Percentiles rank a stretch among this genome's conserved stretches.
These are phyloP conservation scores for Mustela lutreola DNA, from an alignment of 2,113 vertebrate genomes.

Conservation along the genomic window DNA sequence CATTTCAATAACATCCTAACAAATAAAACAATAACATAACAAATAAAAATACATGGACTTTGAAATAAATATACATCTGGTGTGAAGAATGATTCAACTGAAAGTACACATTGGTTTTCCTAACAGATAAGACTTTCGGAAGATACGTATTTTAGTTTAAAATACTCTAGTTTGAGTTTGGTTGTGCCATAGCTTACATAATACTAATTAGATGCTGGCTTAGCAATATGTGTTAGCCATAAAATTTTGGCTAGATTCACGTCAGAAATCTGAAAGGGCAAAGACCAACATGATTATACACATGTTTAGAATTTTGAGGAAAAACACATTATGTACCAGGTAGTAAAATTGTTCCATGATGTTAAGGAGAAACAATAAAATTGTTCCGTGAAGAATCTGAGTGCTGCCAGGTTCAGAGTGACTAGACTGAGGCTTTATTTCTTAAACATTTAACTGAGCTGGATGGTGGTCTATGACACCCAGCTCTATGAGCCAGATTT, in stretches of 20 bases:
- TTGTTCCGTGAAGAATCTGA: not conserved
- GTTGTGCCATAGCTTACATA: conserved; percentile 41
- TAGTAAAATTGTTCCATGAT: conserved; percentile 27
- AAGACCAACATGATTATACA: conserved; percentile 41
- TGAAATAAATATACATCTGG: no score
- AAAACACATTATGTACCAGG: not conserved
- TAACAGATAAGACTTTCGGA: conserved; percentile 42
- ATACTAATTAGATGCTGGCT: conserved; percentile 60
- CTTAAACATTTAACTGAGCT: conserved; percentile 7
- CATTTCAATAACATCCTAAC: conserved; percentile 46
- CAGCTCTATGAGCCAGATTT: not conserved
- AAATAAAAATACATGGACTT: no score
- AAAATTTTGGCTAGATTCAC: conserved; percentile 50
- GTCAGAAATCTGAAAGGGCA: conserved; percentile 46
- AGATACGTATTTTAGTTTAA: conserved; percentile 53
- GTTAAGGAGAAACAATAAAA: conserved; percentile 3
- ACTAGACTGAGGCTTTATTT: not conserved
- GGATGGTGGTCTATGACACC: not conserved
- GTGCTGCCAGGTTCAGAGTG: not conserved
- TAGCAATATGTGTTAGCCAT: conserved; percentile 58
- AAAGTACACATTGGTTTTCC: not conserved
- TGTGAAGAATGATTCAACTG: no score
- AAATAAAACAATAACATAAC: no score
- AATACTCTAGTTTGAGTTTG: conserved; percentile 49
- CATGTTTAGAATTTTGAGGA: conserved; percentile 51